Base-by-base conservation (phyloP, 2,888 invertebrate genomes). In the Apotomis turbidana region DNA sequence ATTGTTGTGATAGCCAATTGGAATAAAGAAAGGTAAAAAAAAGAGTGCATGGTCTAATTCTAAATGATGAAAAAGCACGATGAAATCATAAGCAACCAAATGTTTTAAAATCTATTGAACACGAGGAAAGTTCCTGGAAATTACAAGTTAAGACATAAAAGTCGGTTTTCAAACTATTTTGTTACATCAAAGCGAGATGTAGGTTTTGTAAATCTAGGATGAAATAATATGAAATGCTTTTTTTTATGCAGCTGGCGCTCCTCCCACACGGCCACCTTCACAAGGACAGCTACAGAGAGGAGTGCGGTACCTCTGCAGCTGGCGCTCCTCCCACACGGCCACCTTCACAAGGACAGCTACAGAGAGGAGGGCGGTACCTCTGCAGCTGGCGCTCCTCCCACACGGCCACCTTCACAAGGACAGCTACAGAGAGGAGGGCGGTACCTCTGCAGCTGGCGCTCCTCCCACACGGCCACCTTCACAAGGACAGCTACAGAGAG, bases 361-460 rank as follows among this genome's bases (percentile, higher is more conserved):
- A n/a, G n/a, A n/a, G n/a, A n/a, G n/a, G n/a, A n/a, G n/a, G n/a
- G n/a, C n/a, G n/a, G n/a, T n/a, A n/a, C 57, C 97, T 96, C 89
- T 98, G 98, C 75, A 98, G 91, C 83, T 97, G 96, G 57, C 96
- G 91, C 82, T 98, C 97, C n/a, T n/a, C n/a, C n/a, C n/a, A n/a
- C n/a, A n/a, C n/a, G n/a, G n/a, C 15, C 15, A 15, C 15, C 15
- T 15, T 15, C 15, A 15, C 15, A 15, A 15, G 15, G 15, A 15
- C 15, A 15, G 0, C 27, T 27, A 27, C 2, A 27, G 27, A 27
- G 27, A 27, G 27, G 27, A 27, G 44, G 0, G 44, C 44, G 44
- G 4, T 49, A 49, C 49, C 49, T 49, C 49, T 49, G 49, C 49
- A 49, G 49, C 75, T 70, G 66, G 54, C 57, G 10, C 27, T 97